These are phyloP conservation scores for Cataglyphis hispanica DNA, from an alignment of 1,140 invertebrate species.

Conservation along the genomic window DNA sequence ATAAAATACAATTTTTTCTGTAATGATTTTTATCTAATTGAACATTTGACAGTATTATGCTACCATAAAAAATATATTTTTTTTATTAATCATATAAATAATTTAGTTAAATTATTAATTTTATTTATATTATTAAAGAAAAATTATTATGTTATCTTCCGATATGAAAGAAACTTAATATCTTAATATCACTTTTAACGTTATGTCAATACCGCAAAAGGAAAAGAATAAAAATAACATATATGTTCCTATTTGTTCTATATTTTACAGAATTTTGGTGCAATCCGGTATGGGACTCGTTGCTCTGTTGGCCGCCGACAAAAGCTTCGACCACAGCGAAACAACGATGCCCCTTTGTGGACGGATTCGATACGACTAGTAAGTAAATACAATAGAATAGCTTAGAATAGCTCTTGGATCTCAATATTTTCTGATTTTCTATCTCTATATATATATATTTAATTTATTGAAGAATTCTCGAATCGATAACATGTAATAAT, in stretches of 20 bases:
- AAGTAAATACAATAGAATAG: constrained; percentile 87
- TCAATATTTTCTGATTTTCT: neutral
- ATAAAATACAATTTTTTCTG: too few relatives aligned
- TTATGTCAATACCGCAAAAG: neutral
- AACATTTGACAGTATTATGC: too few relatives aligned
- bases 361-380: constrained; percentile 91
- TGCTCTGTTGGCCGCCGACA: constrained; percentile 93
- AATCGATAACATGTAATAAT: neutral
- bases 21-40: too few relatives aligned
- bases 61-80: too few relatives aligned
- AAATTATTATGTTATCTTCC: too few relatives aligned
- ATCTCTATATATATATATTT: too few relatives aligned
- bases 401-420: constrained; percentile 19
- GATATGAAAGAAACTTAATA: neutral
- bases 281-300: constrained; percentile 90
- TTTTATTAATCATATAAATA: too few relatives aligned
- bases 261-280: constrained; percentile 88
- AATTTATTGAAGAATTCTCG: too few relatives aligned
- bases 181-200: neutral
- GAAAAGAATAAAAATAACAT: too few relatives aligned
- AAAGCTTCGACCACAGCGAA: constrained; percentile 88
- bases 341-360: constrained; percentile 90
- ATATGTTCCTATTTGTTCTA: neutral
- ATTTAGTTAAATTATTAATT: too few relatives aligned
- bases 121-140: too few relatives aligned